Base-by-base conservation (phyloP, 2,888 invertebrate species). In the Ochropleura plecta region DNA sequence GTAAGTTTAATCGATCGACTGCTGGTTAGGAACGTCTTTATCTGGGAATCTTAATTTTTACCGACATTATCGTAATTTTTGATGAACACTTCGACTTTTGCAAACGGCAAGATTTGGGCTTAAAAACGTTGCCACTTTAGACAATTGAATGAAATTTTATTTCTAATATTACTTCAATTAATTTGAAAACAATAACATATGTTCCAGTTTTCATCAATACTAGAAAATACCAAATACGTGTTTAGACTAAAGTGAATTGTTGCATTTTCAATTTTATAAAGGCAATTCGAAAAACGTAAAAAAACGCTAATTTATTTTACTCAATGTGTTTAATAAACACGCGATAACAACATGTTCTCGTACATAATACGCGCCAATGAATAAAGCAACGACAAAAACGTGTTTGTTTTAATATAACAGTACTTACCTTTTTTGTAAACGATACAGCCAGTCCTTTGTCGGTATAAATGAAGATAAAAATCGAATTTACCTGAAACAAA, bases 401-500 rank as follows among this genome's bases (percentile, higher is more conserved):
- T 60, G n/a, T 51, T 40, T 14, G 40, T 14, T 78, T 60, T 18
- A 48, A 48, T 12, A 67, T 49, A 44, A 76, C 55, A 18, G 30
- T 74, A 72, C 30, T 30, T 30, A 30, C 76, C 79, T 79, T 46
- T 48, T 69, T 55, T 44, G 70, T 76, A 70, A 49, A 63, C 40
- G 49, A 57, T 57, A 70, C 55, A 70, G 63, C 71, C 20, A 46
- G 44, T 46, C 44, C 79, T 20, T 53, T 60, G 51, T 48, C 46
- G 12, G 30, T 79, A 49, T 70, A 20, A 63, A 63, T 55, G 53
- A 63, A 63, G 79, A 70, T 70, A 78, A 66, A 66, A 62, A 62
- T 62, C 74, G n/a, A 46, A 63, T 73, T 80, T 78, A 78, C 78
- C 78, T 78, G 62, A 44, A 78, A 78, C 74, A 79, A 60, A 72